Conservation (phyloP, 2,113 vertebrate species). For the Laticauda laticaudata region DNA sequence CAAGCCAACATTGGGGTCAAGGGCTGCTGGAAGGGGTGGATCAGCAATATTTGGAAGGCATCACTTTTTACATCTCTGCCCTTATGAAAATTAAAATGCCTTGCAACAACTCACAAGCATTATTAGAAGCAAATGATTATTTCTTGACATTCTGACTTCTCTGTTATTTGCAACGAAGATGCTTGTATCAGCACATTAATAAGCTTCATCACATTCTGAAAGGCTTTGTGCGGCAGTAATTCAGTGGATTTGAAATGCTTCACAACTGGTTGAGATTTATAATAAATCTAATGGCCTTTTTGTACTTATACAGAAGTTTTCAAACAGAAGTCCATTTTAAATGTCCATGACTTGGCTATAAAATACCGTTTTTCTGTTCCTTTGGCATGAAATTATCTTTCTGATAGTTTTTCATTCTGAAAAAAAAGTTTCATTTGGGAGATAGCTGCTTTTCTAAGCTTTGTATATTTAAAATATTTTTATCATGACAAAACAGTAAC, state of each 20-base stretch:
- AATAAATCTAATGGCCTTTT: not conserved
- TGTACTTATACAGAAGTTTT: not conserved
- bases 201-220: too few relatives aligned
- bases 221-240: not conserved
- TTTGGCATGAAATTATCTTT: not conserved
- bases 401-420: not conserved
- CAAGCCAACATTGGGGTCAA: not conserved
- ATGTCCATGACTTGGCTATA: not conserved
- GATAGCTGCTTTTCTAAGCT: not conserved
- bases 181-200: not conserved
- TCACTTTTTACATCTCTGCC: not conserved
- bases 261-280: not conserved
- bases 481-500: not conserved
- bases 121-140: slow-evolving; percentile 20
- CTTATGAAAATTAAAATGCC: not conserved
- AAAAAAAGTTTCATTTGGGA: not conserved
- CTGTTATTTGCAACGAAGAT: not conserved
- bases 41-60: not conserved
- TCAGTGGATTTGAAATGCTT: not conserved
- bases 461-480: not conserved
- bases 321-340: not conserved
- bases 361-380: not conserved
- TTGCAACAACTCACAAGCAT: slow-evolving; percentile 15
- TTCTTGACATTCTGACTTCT: not conserved
- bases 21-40: not conserved